These are phyloP conservation scores for Anniella stebbinsi DNA, from an alignment of 2,797 vertebrate species.

Conservation along the genomic window DNA sequence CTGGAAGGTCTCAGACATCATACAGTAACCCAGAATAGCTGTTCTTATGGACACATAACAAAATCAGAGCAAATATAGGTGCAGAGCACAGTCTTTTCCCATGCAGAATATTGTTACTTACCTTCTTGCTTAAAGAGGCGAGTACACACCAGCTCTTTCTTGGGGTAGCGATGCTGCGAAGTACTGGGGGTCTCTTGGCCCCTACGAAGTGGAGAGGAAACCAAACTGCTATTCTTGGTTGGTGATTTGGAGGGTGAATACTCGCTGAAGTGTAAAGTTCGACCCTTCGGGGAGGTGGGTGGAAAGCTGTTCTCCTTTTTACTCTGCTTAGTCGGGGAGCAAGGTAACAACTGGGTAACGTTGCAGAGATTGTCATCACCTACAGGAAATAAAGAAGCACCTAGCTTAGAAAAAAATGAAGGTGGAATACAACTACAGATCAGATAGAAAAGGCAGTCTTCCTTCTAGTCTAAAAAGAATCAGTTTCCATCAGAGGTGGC, in stretches of 20 bases:
- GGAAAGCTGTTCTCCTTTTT: constrained; percentile 74
- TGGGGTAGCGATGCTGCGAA: not conserved
- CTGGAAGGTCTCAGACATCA: not conserved
- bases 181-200: constrained; percentile 73
- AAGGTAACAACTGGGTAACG: constrained; percentile 71
- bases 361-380: constrained; percentile 94
- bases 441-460: not conserved
- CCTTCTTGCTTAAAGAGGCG: constrained; percentile 85
- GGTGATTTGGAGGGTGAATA: constrained; percentile 61
- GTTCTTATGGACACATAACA: not conserved
- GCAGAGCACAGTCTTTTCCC: rapidly evolving
- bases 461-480: not conserved
- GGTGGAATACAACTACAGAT: not conserved
- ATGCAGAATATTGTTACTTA: constrained; percentile 43
- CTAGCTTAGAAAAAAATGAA: not conserved
- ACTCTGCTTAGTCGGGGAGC: constrained; percentile 89
- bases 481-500: not conserved
- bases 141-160: constrained; percentile 47
- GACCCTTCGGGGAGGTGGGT: constrained; percentile 66
- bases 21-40: not conserved
- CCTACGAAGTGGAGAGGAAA: rapidly evolving
- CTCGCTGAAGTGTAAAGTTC: constrained; percentile 81
- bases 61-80: rapidly evolving
- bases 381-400: constrained; percentile 50
- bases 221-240: constrained; percentile 25